Evolutionary conservation across 2,888 invertebrate species (phyloP).

Genomic region (Folsomia candida): DNA sequence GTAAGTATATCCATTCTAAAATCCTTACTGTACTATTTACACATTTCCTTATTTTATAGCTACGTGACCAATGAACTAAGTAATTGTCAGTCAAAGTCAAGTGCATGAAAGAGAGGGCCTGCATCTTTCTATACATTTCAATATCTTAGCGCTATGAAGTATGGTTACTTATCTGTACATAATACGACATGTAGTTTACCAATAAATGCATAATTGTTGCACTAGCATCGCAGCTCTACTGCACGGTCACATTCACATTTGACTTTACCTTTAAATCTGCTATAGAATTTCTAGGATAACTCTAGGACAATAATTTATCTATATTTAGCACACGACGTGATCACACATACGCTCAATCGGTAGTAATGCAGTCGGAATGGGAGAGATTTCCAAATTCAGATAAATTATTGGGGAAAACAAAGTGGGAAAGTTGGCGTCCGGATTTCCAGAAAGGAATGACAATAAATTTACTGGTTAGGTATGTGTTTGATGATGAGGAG

Average conservation of each 20-base stretch:
- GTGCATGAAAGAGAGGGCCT: constrained; percentile 19
- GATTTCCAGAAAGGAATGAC: no score
- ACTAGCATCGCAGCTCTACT: no score
- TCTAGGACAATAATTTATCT: no score
- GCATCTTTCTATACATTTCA: background rate
- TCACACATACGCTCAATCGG: no score
- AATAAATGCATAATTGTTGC: background rate
- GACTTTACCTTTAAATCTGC: background rate
- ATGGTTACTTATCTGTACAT: background rate
- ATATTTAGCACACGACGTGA: no score
- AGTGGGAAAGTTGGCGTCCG: no score
- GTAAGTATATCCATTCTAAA: background rate
- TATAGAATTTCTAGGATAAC: background rate
- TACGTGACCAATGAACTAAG: background rate
- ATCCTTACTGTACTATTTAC: background rate
- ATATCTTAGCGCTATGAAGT: background rate
- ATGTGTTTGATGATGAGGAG: background rate
- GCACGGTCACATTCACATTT: background rate
- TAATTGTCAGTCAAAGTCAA: constrained; percentile 14
- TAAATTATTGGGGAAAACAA: no score
- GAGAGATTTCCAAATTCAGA: no score
- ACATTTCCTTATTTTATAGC: background rate
- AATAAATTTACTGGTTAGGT: background rate
- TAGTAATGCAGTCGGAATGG: no score
- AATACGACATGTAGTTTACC: background rate